Evolutionary conservation across 1,140 invertebrate species (phyloP).

Genomic region (Drosophila repleta): DNA sequence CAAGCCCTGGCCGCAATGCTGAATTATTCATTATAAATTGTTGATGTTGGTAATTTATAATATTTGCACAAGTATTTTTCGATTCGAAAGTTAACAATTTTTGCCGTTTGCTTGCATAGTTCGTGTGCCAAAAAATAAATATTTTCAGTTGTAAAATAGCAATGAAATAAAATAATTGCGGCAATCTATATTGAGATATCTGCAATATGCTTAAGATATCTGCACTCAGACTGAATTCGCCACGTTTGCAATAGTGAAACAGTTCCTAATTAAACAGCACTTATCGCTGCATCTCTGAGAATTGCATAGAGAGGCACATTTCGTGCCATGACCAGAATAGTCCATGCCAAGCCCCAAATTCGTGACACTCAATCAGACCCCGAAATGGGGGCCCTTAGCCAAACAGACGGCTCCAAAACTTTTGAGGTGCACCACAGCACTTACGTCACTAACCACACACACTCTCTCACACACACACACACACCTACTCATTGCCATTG

Average conservation of each 20-base stretch:
- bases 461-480: slow-evolving; percentile 8
- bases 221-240: background rate
- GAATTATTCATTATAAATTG: slow-evolving; percentile 69
- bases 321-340: slow-evolving; percentile 8
- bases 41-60: slow-evolving; percentile 66
- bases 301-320: slow-evolving; percentile 12
- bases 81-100: slow-evolving; percentile 12
- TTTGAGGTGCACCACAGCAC: slow-evolving; percentile 31
- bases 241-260: too few relatives aligned
- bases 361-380: slow-evolving; percentile 21
- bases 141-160: background rate
- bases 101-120: background rate
- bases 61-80: slow-evolving; percentile 54
- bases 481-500: slow-evolving; percentile 34
- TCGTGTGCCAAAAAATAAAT: background rate
- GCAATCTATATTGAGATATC: background rate
- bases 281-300: slow-evolving; percentile 11
- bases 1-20: slow-evolving; percentile 34
- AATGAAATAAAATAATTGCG: background rate
- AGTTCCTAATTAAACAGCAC: slow-evolving; percentile 6
- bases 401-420: slow-evolving; percentile 33
- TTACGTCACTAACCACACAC: slow-evolving; percentile 28
- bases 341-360: slow-evolving; percentile 15
- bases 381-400: slow-evolving; percentile 18
- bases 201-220: background rate